Evolutionary conservation across 2,888 invertebrate genomes (phyloP).

Genomic region (Rhimphoctona megacephalus): DNA sequence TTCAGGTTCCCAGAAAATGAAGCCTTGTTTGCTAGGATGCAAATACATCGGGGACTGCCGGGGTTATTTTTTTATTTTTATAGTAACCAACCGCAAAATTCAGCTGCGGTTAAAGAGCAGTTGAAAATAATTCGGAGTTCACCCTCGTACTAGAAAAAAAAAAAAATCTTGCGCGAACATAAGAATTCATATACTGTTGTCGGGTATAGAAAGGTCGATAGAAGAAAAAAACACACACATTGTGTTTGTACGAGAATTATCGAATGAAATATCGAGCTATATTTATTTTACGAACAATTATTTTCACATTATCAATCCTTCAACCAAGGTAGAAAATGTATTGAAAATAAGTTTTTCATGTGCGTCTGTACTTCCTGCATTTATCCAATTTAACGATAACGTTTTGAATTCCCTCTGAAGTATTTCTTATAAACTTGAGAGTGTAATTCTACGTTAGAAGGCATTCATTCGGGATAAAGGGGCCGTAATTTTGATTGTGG

Average conservation of each 20-base stretch:
- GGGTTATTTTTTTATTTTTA: neutral
- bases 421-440: neutral
- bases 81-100: neutral
- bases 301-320: neutral
- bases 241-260: neutral
- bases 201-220: too few species aligned
- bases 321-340: neutral
- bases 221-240: neutral
- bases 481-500: neutral
- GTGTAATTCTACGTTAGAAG: neutral
- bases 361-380: neutral
- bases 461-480: neutral
- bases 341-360: neutral
- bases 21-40: slow-evolving; percentile 16
- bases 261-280: neutral
- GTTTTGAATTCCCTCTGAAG: neutral
- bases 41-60: neutral
- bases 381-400: neutral
- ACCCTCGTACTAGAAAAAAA: too few species aligned
- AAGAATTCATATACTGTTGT: too few species aligned
- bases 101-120: neutral
- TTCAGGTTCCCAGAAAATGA: slow-evolving; percentile 8
- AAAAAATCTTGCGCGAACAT: too few species aligned
- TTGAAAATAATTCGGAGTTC: neutral
- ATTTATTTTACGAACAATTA: neutral